Base-by-base conservation (phyloP, 2,888 invertebrate genomes). In the Nomada ruficornis region DNA sequence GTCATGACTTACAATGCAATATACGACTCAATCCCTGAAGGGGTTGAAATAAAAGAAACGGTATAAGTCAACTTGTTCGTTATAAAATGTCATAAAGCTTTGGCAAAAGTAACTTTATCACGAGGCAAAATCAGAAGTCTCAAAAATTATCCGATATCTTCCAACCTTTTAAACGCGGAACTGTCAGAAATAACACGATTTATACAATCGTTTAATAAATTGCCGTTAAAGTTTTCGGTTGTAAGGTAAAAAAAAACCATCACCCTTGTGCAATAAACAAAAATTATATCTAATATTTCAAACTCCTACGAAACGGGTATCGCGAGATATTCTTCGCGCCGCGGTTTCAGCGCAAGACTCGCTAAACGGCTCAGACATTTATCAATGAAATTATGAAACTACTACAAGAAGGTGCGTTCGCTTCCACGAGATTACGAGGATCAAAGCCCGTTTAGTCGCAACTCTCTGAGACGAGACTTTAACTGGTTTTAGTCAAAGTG, bases 401-500 rank as follows among this genome's bases (percentile, higher is more conserved):
- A 63, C 68, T 74, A 73, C 81, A 71, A 76, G 77, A 68, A 75
- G 80, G 70, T 72, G 79, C 79, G 76, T 79, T 80, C 77, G 72
- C 83, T 80, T 88, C 75, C 85, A 85, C 82, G 81, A 88, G 88
- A 88, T 88, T 88, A 88, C 72, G 85, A 75, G 86, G 86, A 88
- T 88, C 88, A 82, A 80, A 80, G 64, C 83, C 82, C 86, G 88
- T 86, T 86, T 88, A 88, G 88, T 86, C 85, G 85, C 77, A 84
- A 84, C 88, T 82, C 88, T 68, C 79, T 57, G 77, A 47, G 75
- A 78, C 78, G 83, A 88, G 88, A 88, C 88, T 88, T 88, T 88
- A 88, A 88, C 88, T 86, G 88, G 88, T 83, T 88, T 88, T 88
- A 88, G 85, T 82, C 86, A 76, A 88, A 88, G 85, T 88, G 83